Percentiles rank a stretch among this genome's conserved stretches.
phyloP scores from a whole-genome alignment of 2,113 vertebrate species.

The Chaetura pelagica region DNA sequence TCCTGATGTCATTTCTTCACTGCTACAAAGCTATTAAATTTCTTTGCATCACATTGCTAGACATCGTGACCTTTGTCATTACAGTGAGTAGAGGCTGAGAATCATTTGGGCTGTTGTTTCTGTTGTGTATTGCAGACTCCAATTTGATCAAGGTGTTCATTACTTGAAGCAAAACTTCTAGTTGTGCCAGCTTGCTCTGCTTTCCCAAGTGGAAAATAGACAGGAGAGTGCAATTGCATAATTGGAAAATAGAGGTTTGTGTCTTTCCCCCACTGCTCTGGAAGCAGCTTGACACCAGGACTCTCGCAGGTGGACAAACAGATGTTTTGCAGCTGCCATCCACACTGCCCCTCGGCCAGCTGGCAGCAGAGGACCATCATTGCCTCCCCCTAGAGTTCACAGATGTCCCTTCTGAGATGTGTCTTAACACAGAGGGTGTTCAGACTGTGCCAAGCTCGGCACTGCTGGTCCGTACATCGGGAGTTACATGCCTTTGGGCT shows the following conservation, averaged over 20 bases:
- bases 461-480: rapidly evolving
- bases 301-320: conserved; percentile 43
- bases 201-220: conserved; percentile 42
- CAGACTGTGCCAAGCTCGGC: not conserved
- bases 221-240: conserved; percentile 6
- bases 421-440: not conserved
- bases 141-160: not conserved
- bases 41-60: not conserved
- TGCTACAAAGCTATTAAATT: not conserved
- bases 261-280: not conserved
- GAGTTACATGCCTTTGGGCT: not conserved
- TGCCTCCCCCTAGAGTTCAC: not conserved
- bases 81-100: not conserved
- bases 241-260: conserved; percentile 43
- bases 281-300: not conserved
- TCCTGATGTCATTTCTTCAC: not conserved
- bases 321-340: not conserved
- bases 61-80: not conserved
- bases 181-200: conserved; percentile 11
- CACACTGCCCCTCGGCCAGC: conserved; percentile 1
- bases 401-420: conserved; percentile 2
- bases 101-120: not conserved
- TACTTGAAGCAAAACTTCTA: not conserved
- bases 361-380: conserved; percentile 1
- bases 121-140: not conserved